A percentile compares a stretch with the other conserved stretches of the same genome.
phyloP scores from a whole-genome alignment of 2,888 invertebrate genomes.

The Pilophorus perplexus region DNA sequence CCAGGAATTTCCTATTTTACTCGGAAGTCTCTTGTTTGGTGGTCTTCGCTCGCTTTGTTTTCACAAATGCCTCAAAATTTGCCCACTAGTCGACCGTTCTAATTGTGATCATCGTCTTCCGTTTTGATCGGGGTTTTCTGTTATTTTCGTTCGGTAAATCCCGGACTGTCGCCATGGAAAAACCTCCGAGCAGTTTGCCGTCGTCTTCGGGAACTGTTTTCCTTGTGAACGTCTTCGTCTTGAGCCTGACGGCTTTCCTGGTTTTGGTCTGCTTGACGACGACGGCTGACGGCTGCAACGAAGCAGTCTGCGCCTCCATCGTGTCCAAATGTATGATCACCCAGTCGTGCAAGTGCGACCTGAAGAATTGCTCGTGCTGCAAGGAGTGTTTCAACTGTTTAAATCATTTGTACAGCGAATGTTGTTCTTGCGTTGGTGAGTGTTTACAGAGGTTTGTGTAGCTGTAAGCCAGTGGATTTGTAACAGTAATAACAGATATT shows the following conservation, averaged over 20 bases:
- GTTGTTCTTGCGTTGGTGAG: conserved; percentile 93
- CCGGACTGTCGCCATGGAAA: conserved; percentile 9
- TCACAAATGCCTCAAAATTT: too few relatives aligned
- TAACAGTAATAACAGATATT: too few relatives aligned
- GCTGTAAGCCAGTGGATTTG: too few relatives aligned
- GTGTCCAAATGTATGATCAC: conserved; percentile 96
- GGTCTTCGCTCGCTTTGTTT: too few relatives aligned
- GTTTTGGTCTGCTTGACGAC: conserved; percentile 8
- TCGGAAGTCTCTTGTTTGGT: too few relatives aligned
- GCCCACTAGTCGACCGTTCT: too few relatives aligned
- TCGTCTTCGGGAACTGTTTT: not conserved
- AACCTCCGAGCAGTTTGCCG: not conserved
- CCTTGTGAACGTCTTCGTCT: conserved; percentile 14
- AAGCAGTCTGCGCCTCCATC: conserved; percentile 91
- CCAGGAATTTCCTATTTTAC: too few relatives aligned
- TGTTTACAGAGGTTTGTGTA: not conserved
- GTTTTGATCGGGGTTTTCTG: too few relatives aligned
- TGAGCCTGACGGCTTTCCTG: conserved; percentile 3
- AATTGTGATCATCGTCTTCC: too few relatives aligned
- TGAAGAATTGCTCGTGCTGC: conserved; percentile 90
- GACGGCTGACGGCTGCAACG: conserved; percentile 65
- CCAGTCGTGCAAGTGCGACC: conserved; percentile 92
- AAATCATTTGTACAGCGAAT: conserved; percentile 83
- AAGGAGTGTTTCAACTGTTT: conserved; percentile 90
- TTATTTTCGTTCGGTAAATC: too few relatives aligned